Percentiles rank a stretch among this genome's conserved stretches.
Conservation (phyloP, 2,113 vertebrate species). For the Pachypanchax playfairii region DNA sequence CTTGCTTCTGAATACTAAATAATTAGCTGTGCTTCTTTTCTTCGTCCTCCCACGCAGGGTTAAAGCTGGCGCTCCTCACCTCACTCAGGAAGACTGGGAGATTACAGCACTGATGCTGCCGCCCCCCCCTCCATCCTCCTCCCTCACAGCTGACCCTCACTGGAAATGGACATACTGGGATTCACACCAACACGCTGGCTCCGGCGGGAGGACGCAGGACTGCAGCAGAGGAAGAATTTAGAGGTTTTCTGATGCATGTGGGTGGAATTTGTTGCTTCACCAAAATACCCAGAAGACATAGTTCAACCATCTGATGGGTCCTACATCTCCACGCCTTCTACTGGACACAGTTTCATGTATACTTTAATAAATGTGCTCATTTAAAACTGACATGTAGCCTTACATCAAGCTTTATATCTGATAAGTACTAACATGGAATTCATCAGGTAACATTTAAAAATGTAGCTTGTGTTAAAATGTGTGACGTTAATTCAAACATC, state of each 20-base stretch:
- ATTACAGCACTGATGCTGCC: slow-evolving; percentile 4
- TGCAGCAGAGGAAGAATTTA: slow-evolving; percentile 25
- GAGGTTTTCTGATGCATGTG: slow-evolving; percentile 16
- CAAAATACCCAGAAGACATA: slow-evolving; percentile 12
- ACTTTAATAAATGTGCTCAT: neutral
- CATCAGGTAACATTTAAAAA: no score
- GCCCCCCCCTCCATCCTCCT: slow-evolving; percentile 23
- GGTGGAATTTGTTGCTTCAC: slow-evolving; percentile 30
- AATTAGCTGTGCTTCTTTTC: slow-evolving; percentile 39
- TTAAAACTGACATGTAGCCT: neutral
- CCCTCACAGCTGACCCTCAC: slow-evolving; percentile 53
- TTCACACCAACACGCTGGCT: slow-evolving; percentile 21
- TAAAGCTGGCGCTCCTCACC: slow-evolving; percentile 21
- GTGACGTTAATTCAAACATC: no score
- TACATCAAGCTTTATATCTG: neutral
- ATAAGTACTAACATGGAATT: neutral
- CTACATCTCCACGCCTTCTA: neutral
- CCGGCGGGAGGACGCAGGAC: slow-evolving; percentile 3
- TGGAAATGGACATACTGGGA: slow-evolving; percentile 45
- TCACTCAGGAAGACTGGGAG: slow-evolving; percentile 32
- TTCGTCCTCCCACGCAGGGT: slow-evolving; percentile 48
- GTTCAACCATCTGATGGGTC: slow-evolving; percentile 8
- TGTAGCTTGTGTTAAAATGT: no score
- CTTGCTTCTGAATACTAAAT: slow-evolving; percentile 49
- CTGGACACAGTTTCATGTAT: neutral